Evolutionary conservation across 2,888 invertebrate genomes (phyloP).

Genomic region (Oscheius sp.): DNA sequence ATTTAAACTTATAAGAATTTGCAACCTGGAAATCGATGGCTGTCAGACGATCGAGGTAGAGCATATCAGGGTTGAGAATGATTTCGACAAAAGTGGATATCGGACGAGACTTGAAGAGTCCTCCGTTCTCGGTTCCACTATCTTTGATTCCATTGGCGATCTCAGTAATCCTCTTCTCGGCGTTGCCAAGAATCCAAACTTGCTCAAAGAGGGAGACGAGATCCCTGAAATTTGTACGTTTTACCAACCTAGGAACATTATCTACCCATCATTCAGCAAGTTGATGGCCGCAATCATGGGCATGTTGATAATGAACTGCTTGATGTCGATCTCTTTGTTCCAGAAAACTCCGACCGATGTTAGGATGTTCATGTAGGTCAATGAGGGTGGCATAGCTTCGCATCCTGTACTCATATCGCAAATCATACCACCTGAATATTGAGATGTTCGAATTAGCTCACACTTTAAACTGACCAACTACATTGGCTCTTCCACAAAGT

Average conservation of each 20-base stretch:
- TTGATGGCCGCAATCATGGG: conserved; percentile 68
- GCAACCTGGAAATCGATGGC: conserved; percentile 78
- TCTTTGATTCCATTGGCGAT: conserved; percentile 50
- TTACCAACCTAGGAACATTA: not conserved
- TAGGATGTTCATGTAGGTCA: conserved; percentile 63
- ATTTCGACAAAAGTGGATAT: conserved; percentile 75
- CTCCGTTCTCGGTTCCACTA: conserved; percentile 13
- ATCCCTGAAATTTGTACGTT: conserved; percentile 48
- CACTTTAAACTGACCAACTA: conserved; percentile 44
- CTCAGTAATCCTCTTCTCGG: conserved; percentile 68
- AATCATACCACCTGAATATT: conserved; percentile 61
- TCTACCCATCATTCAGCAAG: conserved; percentile 62
- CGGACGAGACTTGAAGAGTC: conserved; percentile 49
- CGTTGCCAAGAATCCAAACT: conserved; percentile 62
- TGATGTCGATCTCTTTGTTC: conserved; percentile 60
- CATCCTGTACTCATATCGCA: conserved; percentile 70
- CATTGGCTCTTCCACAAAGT: conserved; percentile 52
- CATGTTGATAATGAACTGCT: conserved; percentile 62
- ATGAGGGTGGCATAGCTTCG: conserved; percentile 69
- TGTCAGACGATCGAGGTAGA: conserved; percentile 78
- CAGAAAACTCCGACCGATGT: conserved; percentile 66
- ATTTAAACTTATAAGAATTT: not conserved
- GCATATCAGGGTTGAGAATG: conserved; percentile 79
- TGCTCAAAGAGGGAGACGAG: conserved; percentile 68
- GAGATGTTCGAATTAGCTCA: not conserved